Evolutionary conservation across 1,140 invertebrate genomes (phyloP).

Genomic region (Patella vulgata): DNA sequence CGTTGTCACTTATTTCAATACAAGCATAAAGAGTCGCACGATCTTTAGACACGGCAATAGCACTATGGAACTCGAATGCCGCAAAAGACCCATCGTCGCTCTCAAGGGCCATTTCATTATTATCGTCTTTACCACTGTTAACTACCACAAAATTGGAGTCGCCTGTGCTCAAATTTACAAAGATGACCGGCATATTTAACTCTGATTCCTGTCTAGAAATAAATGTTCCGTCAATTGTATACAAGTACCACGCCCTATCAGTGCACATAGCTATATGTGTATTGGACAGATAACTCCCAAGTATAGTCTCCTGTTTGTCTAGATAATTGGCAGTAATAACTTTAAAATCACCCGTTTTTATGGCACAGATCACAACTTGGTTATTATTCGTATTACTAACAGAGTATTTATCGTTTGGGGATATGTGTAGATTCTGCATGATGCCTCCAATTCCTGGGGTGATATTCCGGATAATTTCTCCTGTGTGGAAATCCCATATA

Average conservation of each 20-base stretch:
- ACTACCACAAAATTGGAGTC: slow-evolving; percentile 49
- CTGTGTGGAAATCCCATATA: slow-evolving; percentile 86
- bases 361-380: slow-evolving; percentile 70
- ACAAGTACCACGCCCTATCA: slow-evolving; percentile 53
- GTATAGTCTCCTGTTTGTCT: slow-evolving; percentile 52
- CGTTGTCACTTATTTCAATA: slow-evolving; percentile 65
- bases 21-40: slow-evolving; percentile 61
- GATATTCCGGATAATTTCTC: slow-evolving; percentile 69
- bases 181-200: slow-evolving; percentile 53
- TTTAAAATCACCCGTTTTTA: slow-evolving; percentile 72
- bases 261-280: slow-evolving; percentile 61
- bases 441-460: slow-evolving; percentile 91
- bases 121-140: slow-evolving; percentile 51
- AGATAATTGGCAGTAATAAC: slow-evolving; percentile 85
- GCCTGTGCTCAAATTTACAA: slow-evolving; percentile 42
- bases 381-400: slow-evolving; percentile 97
- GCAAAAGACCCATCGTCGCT: slow-evolving; percentile 68
- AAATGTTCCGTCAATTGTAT: slow-evolving; percentile 52
- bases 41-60: slow-evolving; percentile 69
- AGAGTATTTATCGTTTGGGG: slow-evolving; percentile 94
- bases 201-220: slow-evolving; percentile 41
- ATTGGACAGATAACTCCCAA: slow-evolving; percentile 54
- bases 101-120: slow-evolving; percentile 60
- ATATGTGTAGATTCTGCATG: slow-evolving; percentile 93
- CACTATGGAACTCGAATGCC: slow-evolving; percentile 80